Percentiles rank a stretch among this genome's conserved stretches.
phyloP scores from a whole-genome alignment of 2,797 vertebrate genomes.

The Gadopsis bispinosus region DNA sequence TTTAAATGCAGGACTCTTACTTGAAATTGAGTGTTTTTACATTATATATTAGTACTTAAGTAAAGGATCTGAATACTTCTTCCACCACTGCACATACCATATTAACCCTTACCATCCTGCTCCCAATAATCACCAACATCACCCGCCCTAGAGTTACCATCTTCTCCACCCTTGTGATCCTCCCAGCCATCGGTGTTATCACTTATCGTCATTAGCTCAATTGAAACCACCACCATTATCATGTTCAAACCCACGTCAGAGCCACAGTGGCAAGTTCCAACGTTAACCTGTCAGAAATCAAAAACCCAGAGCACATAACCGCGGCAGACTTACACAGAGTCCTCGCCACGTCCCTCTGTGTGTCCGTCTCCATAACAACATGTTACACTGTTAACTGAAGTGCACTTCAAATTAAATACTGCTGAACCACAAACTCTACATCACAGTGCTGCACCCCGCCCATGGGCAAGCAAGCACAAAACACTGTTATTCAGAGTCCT shows the following conservation, averaged over 20 bases:
- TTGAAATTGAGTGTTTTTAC: neutral
- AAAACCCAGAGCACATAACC: slow-evolving; percentile 30
- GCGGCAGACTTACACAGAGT: neutral
- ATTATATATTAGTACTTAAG: neutral
- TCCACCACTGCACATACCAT: neutral
- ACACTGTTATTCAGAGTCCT: slow-evolving; percentile 45
- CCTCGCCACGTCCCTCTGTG: slow-evolving; percentile 14
- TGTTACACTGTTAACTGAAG: slow-evolving; percentile 36
- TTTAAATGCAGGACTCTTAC: neutral
- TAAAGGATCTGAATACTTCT: neutral
- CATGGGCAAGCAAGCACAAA: slow-evolving; percentile 58
- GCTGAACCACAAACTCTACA: slow-evolving; percentile 58
- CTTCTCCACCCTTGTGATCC: slow-evolving; percentile 6
- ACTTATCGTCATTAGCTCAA: slow-evolving; percentile 25
- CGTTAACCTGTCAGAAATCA: slow-evolving; percentile 22
- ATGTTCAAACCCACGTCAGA: slow-evolving; percentile 15
- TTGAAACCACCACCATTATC: slow-evolving; percentile 26
- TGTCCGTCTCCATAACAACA: slow-evolving; percentile 56
- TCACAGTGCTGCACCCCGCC: slow-evolving; percentile 50
- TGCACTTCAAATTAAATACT: slow-evolving; percentile 50
- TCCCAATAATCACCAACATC: neutral
- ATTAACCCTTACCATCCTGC: neutral
- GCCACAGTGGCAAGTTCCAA: slow-evolving; percentile 13
- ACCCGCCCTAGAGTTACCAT: slow-evolving; percentile 1
- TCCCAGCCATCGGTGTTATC: slow-evolving; percentile 1